Evolutionary conservation across 2,888 invertebrate genomes (phyloP), one percentile per base, ranked within the genome.

Genomic region (Acronicta psi): DNA sequence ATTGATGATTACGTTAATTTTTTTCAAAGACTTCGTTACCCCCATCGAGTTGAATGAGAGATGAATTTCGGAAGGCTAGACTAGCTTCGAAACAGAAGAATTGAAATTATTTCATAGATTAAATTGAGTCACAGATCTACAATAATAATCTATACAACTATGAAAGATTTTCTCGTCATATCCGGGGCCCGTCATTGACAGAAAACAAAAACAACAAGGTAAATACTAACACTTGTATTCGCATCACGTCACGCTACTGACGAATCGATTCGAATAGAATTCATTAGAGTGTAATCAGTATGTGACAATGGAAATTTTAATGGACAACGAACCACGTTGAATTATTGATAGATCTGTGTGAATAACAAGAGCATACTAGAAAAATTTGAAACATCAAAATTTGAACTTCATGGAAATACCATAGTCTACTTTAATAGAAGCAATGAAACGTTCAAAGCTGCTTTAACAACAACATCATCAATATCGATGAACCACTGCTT

Each of bases 181-280:
- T 25, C 1, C 23, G 6, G 1, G 8, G 11, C 11, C 10, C 11
- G 3, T 29, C 29, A 29, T 9, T 29, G 29, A 11, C 29, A 29
- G 2, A 29, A 29, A 31, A 31, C 31, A 13, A n/a, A 10, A 34
- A n/a, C n/a, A 13, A n/a, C n/a, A n/a, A 34, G 34, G 34, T 29
- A 29, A 29, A 29, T 29, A 29, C 0, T 0, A 34, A 4, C 40
- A 34, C 57, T 46, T 41, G n/a, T 14, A n/a, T 13, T 18, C 25
- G 25, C 14, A 56, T 34, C 45, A 41, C 58, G 57, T 45, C 2
- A 31, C 23, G 11, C 10, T 13, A 14, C n/a, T 29, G 34, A 34
- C 34, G 41, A 18, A 29, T 57, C 16, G 36, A 36, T 25, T 41
- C 45, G 7, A 57, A 45, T n/a, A 16, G 34, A 34, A 51, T 44